Percentiles rank a stretch among this genome's conserved stretches.
Evolutionary conservation across 2,113 vertebrate species (phyloP).

Genomic region (Rhipidura dahli): DNA sequence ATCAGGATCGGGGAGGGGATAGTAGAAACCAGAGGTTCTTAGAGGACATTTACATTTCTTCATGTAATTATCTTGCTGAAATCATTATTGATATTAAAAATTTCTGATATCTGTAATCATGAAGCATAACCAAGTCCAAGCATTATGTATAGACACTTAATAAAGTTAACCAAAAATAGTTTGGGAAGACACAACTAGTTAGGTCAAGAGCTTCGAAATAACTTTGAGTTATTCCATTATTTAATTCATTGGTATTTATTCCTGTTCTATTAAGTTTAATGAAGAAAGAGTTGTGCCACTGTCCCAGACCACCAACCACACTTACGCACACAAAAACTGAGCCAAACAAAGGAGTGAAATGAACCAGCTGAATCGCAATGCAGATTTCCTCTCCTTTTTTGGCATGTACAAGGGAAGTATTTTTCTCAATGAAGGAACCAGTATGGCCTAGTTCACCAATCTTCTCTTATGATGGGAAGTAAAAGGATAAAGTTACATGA

Average conservation of each 20-base stretch:
- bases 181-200: background rate
- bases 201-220: background rate
- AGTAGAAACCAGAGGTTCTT: background rate
- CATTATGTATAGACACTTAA: background rate
- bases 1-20: accelerated
- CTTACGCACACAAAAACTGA: background rate
- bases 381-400: background rate
- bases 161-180: background rate
- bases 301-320: background rate
- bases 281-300: background rate
- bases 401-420: background rate
- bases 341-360: background rate
- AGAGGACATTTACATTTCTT: background rate
- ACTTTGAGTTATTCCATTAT: background rate
- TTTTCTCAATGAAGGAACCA: background rate
- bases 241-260: background rate
- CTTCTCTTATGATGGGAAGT: background rate
- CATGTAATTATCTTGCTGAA: background rate
- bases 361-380: background rate
- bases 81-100: background rate
- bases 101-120: background rate
- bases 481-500: background rate
- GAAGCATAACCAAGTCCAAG: background rate
- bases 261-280: background rate
- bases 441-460: background rate